Percentiles rank a stretch among this genome's conserved stretches.
These are phyloP conservation scores for Phoxinus phoxinus DNA, from an alignment of 2,113 vertebrate genomes.

Conservation along the genomic window DNA sequence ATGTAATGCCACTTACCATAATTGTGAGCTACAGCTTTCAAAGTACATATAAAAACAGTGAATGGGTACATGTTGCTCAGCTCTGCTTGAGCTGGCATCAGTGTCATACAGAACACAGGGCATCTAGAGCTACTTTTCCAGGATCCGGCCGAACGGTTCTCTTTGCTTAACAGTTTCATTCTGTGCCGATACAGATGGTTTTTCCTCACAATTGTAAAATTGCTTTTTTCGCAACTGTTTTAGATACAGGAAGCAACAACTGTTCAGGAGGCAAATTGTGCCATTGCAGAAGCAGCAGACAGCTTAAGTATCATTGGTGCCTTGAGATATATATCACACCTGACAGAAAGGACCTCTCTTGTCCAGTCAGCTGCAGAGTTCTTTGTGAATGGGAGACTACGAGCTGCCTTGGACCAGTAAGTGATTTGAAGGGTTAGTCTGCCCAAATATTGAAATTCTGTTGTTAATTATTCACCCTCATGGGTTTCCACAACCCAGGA, in stretches of 20 bases:
- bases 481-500: not conserved
- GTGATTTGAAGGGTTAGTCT: not conserved
- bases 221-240: not conserved
- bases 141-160: not conserved
- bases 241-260: slow-evolving; percentile 35
- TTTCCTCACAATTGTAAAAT: no score
- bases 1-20: not conserved
- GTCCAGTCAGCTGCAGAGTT: slow-evolving; percentile 44
- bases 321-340: not conserved
- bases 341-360: slow-evolving; percentile 27
- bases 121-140: not conserved
- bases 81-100: not conserved
- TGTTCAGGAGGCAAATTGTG: slow-evolving; percentile 30
- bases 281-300: slow-evolving; percentile 42
- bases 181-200: no score
- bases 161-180: not conserved
- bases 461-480: not conserved
- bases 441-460: not conserved
- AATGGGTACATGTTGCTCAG: not conserved
- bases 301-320: slow-evolving; percentile 29
- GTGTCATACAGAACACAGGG: not conserved
- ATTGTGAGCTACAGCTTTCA: not conserved
- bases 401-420: slow-evolving; percentile 41
- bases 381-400: slow-evolving; percentile 41
- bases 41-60: not conserved